These are phyloP conservation scores for Platichthys flesus DNA, from an alignment of 2,113 vertebrate genomes.

Conservation along the genomic window DNA sequence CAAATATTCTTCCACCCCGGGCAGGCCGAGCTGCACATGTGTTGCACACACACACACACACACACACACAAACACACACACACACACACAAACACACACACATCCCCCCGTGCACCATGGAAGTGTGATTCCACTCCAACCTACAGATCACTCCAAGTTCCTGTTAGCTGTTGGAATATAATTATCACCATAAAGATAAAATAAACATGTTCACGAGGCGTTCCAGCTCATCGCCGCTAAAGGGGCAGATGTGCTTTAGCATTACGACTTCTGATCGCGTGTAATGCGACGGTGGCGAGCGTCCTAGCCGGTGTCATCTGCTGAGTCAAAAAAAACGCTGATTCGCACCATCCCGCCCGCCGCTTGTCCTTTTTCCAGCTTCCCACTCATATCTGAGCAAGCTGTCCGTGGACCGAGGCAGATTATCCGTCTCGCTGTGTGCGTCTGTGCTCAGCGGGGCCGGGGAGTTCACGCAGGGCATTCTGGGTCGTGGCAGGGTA, in stretches of 20 bases:
- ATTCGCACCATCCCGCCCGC: conserved; percentile 61
- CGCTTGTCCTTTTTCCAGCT: conserved; percentile 46
- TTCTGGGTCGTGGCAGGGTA: conserved; percentile 8
- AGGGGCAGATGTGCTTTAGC: conserved; percentile 67
- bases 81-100: neutral
- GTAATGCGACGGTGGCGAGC: neutral
- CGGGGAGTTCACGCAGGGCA: neutral
- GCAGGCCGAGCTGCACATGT: conserved; percentile 20
- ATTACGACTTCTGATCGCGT: conserved; percentile 40
- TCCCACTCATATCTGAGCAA: conserved; percentile 71
- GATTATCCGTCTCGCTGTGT: conserved; percentile 66
- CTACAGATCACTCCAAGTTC: conserved; percentile 6
- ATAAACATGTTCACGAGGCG: conserved; percentile 9
- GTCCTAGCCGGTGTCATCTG: conserved; percentile 69
- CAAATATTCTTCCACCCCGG: conserved; percentile 68
- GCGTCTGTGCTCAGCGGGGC: conserved; percentile 23
- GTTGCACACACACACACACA: conserved; percentile 6
- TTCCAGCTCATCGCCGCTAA: neutral
- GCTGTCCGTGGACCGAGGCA: conserved; percentile 64
- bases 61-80: neutral
- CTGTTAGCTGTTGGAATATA: conserved; percentile 23
- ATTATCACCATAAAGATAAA: conserved; percentile 18
- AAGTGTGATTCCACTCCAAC: conserved; percentile 17
- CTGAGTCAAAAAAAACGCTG: conserved; percentile 72
- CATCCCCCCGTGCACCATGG: neutral